phyloP scores from a whole-genome alignment of 2,888 invertebrate genomes.

The Mythimna albipuncta region DNA sequence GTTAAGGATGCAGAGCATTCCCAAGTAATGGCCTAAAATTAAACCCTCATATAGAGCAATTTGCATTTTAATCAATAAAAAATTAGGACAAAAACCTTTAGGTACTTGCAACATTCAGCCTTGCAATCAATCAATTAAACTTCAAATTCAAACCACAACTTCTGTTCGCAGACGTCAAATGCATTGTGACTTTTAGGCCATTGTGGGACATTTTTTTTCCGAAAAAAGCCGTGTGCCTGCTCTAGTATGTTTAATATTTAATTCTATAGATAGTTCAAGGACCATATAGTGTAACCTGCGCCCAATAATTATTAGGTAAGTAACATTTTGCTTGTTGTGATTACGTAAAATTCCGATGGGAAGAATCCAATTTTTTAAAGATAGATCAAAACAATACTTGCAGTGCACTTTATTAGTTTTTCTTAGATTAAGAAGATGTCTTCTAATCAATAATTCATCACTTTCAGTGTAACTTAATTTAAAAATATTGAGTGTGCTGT shows the following conservation, averaged over 20 bases:
- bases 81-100: neutral
- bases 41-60: neutral
- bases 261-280: neutral
- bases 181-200: constrained; percentile 1
- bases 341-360: constrained; percentile 55
- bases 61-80: neutral
- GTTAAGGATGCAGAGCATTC: neutral
- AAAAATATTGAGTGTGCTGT: neutral
- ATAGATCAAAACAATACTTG: neutral
- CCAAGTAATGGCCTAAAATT: neutral
- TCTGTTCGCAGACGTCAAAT: constrained; percentile 21
- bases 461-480: neutral
- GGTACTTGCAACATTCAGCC: constrained; percentile 26
- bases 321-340: constrained; percentile 31
- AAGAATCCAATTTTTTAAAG: constrained; percentile 7
- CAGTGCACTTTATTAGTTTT: neutral
- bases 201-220: constrained; percentile 1
- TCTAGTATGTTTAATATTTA: constrained; percentile 8
- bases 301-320: constrained; percentile 30
- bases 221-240: neutral
- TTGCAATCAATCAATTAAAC: constrained; percentile 24
- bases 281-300: neutral
- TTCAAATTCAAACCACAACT: constrained; percentile 15
- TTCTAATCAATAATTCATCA: neutral
- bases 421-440: neutral